Evolutionary conservation across 92 coral and sea anemone species (phyloP).

Genomic region (Paramuricea clavata): DNA sequence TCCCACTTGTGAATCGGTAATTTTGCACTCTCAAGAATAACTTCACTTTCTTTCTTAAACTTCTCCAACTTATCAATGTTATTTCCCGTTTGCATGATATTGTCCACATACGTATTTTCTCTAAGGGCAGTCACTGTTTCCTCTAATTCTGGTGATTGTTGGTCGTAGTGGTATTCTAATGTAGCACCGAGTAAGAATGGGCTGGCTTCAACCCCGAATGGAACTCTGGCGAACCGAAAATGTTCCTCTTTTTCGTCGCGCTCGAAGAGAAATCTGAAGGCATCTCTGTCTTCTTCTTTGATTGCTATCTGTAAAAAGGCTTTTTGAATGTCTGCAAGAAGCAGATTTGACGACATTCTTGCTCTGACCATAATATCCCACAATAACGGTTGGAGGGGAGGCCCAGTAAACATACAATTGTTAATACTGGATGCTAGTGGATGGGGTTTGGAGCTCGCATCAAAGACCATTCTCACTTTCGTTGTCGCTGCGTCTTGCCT

Average conservation of each 20-base stretch:
- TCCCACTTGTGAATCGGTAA: constrained; percentile 58
- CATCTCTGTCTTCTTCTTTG: constrained; percentile 64
- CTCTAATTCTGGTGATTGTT: constrained; percentile 52
- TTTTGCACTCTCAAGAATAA: not conserved
- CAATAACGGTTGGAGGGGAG: constrained; percentile 69
- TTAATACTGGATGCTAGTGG: constrained; percentile 67
- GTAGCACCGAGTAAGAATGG: constrained; percentile 77
- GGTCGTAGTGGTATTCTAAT: constrained; percentile 66
- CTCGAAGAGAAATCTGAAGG: constrained; percentile 62
- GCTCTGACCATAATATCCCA: constrained; percentile 73
- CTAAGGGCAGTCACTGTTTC: constrained; percentile 51
- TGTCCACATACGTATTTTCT: constrained; percentile 72
- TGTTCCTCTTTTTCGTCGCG: constrained; percentile 59
- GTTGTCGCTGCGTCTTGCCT: constrained; percentile 67
- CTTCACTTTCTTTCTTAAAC: not conserved
- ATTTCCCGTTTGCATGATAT: constrained; percentile 63
- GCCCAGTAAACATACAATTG: constrained; percentile 69
- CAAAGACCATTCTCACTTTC: constrained; percentile 73
- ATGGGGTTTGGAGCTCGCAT: constrained; percentile 70
- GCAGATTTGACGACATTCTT: constrained; percentile 67
- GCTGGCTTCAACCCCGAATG: constrained; percentile 73
- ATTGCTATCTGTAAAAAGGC: constrained; percentile 65
- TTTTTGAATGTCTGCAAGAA: constrained; percentile 61
- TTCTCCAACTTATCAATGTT: constrained; percentile 49
- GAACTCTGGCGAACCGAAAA: constrained; percentile 68